phyloP scores from a whole-genome alignment of 2,797 vertebrate species.

The Falco rusticolus region DNA sequence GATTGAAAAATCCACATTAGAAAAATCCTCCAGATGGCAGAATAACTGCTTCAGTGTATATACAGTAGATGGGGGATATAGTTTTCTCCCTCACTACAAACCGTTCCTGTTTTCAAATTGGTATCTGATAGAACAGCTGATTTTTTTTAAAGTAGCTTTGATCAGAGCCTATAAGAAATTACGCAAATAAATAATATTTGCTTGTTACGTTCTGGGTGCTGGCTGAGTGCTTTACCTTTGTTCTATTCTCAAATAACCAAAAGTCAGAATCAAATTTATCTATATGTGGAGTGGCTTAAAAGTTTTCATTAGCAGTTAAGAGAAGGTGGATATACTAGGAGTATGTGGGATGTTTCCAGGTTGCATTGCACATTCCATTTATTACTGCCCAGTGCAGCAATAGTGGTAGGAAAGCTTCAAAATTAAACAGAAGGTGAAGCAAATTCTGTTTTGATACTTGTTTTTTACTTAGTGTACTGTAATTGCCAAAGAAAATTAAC shows the following conservation, averaged over 20 bases:
- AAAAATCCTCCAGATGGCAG: conserved; percentile 67
- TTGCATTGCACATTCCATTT: neutral
- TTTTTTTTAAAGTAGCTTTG: neutral
- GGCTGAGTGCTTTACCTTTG: neutral
- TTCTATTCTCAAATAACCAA: neutral
- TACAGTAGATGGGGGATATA: neutral
- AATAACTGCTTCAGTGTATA: conserved; percentile 33
- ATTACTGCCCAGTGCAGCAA: neutral
- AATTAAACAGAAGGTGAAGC: neutral
- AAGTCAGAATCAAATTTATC: neutral
- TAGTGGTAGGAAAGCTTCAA: neutral
- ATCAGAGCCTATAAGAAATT: neutral
- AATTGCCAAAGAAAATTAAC: neutral
- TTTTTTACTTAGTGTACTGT: neutral
- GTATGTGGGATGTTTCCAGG: neutral
- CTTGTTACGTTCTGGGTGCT: neutral
- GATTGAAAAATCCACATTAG: neutral
- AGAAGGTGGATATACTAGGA: neutral
- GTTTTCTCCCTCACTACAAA: neutral
- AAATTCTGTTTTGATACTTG: neutral
- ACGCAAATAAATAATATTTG: neutral
- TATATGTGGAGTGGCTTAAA: neutral
- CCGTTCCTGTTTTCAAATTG: neutral
- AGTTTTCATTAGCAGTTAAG: neutral
- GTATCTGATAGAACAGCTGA: neutral